Evolutionary conservation across 2,113 vertebrate species (phyloP).

Genomic region (Suricata suricatta): DNA sequence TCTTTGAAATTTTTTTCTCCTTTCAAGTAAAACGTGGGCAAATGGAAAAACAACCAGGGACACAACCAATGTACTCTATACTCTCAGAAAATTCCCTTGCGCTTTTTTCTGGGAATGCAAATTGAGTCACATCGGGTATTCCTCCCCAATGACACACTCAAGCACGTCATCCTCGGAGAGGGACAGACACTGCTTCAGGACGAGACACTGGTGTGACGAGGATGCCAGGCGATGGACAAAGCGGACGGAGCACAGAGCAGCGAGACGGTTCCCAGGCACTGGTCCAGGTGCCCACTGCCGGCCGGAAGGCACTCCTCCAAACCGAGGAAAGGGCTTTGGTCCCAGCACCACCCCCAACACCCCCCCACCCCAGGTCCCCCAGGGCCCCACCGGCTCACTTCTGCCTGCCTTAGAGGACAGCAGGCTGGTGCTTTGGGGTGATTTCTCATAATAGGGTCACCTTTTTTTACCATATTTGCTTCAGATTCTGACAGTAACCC

Average conservation of each 20-base stretch:
- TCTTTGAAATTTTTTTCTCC: neutral
- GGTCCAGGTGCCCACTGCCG: neutral
- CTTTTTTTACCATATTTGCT: neutral
- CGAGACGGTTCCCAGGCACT: neutral
- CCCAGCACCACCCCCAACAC: neutral
- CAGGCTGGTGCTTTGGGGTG: neutral
- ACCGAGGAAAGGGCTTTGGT: neutral
- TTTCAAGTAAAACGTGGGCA: neutral
- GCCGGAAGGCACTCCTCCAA: neutral
- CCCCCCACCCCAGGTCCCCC: rapidly evolving
- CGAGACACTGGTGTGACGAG: slow-evolving; percentile 35
- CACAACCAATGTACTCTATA: neutral
- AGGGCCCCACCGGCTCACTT: neutral
- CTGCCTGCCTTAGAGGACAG: neutral
- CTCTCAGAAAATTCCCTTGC: neutral
- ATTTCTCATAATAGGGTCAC: neutral
- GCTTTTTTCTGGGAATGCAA: neutral
- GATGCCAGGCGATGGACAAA: slow-evolving; percentile 8
- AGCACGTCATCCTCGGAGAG: neutral
- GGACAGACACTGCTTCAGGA: neutral
- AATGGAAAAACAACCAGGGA: neutral
- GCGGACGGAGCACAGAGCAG: slow-evolving; percentile 42
- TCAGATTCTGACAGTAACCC: neutral
- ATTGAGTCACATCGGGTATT: neutral
- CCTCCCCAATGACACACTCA: neutral